Conservation (phyloP, 2,113 vertebrate genomes). For the Saccopteryx bilineata region DNA sequence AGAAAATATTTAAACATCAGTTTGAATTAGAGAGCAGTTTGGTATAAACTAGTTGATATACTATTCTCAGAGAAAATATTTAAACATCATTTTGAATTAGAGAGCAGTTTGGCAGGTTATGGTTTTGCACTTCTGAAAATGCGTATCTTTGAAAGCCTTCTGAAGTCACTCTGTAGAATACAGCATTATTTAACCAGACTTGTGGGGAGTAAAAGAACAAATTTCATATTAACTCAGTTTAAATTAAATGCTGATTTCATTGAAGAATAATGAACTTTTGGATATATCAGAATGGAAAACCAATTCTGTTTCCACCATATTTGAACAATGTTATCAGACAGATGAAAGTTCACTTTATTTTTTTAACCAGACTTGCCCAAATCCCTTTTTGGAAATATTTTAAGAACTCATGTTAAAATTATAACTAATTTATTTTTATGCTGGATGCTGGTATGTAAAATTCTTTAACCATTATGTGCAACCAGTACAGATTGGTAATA, state of each 20-base stretch:
- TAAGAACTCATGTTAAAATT: constrained; percentile 43
- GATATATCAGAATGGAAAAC: constrained; percentile 19
- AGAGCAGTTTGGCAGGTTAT: background rate
- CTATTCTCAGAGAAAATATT: constrained; percentile 9
- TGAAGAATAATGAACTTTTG: background rate
- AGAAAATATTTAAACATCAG: background rate
- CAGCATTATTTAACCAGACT: constrained; percentile 26
- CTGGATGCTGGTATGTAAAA: background rate
- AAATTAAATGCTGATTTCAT: background rate
- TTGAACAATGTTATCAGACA: constrained; percentile 27
- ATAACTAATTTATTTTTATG: constrained; percentile 34
- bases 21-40: background rate
- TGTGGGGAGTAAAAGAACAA: background rate
- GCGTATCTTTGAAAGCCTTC: background rate
- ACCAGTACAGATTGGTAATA: background rate
- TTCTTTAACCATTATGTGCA: background rate
- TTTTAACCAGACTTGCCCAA: background rate
- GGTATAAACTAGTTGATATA: background rate
- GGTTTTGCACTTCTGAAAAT: constrained; percentile 46
- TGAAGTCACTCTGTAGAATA: background rate
- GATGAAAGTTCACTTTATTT: background rate
- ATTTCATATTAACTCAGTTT: background rate
- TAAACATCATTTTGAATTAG: background rate
- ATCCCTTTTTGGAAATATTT: constrained; percentile 48
- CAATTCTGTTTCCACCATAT: background rate